These are phyloP conservation scores for Neria commutata DNA, from an alignment of 2,888 invertebrate genomes.

Conservation along the genomic window DNA sequence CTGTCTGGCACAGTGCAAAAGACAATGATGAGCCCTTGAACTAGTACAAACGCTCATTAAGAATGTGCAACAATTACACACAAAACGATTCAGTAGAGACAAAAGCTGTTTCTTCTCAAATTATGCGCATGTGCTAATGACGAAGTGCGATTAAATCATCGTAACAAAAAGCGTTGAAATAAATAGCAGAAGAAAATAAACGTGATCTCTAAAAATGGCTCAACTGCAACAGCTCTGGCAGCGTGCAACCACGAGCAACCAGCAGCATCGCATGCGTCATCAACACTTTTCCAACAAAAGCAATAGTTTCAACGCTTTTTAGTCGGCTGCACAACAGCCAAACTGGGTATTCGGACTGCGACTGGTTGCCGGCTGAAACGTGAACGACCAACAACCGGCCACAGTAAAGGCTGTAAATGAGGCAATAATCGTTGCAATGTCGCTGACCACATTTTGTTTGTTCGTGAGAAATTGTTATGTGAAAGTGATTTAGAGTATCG, in stretches of 20 bases:
- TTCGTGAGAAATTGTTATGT: not conserved
- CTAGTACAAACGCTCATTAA: no score
- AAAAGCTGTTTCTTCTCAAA: not conserved
- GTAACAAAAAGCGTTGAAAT: no score
- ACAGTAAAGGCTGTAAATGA: not conserved
- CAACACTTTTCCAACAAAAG: no score
- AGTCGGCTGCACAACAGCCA: not conserved
- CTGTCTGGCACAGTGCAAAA: no score
- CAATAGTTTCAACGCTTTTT: no score
- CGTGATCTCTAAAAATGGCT: not conserved
- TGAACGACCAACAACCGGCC: not conserved
- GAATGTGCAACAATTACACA: no score
- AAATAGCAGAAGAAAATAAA: not conserved
- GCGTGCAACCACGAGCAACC: not conserved
- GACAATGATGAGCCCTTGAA: no score
- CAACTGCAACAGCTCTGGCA: not conserved
- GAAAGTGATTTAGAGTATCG: not conserved
- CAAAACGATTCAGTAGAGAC: no score
- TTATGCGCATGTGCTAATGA: not conserved
- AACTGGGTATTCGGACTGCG: no score
- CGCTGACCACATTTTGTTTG: not conserved
- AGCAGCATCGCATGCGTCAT: not conserved
- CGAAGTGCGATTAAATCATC: conserved; percentile 1
- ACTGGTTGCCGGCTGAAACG: not conserved
- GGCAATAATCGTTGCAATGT: not conserved